phyloP scores from a whole-genome alignment of 1,140 invertebrate genomes.

The Macrostomum lignano region DNA sequence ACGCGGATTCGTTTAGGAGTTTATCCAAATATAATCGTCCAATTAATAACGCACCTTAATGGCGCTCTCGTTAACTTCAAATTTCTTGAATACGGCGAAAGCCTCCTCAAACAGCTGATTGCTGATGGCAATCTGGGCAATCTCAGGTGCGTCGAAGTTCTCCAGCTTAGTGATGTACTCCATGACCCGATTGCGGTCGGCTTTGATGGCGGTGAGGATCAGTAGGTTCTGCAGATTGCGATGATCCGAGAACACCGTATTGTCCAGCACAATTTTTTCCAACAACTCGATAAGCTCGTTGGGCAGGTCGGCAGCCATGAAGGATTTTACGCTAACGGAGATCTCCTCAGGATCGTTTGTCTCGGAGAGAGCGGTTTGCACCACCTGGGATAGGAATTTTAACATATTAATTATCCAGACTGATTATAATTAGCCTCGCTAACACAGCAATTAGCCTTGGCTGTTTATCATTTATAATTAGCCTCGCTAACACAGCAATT shows the following conservation, averaged over 20 bases:
- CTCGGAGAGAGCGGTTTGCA: slow-evolving; percentile 33
- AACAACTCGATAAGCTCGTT: slow-evolving; percentile 92
- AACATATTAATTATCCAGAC: too few species aligned
- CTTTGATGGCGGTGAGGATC: slow-evolving; percentile 69
- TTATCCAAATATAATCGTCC: too few species aligned
- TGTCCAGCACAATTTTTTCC: slow-evolving; percentile 94
- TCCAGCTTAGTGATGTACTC: slow-evolving; percentile 60
- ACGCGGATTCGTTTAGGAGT: too few species aligned
- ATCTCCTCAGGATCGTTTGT: slow-evolving; percentile 80
- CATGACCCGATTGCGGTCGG: slow-evolving; percentile 79
- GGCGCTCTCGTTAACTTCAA: slow-evolving; percentile 94
- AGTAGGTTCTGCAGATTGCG: slow-evolving; percentile 47
- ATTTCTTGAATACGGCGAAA: slow-evolving; percentile 98
- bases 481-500: too few species aligned
- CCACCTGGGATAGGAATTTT: too few species aligned
- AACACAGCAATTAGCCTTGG: too few species aligned
- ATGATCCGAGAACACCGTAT: slow-evolving; percentile 89
- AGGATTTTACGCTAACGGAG: slow-evolving; percentile 91
- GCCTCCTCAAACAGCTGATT: slow-evolving; percentile 93
- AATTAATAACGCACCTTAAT: too few species aligned
- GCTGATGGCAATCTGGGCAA: slow-evolving; percentile 93
- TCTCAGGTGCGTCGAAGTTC: slow-evolving; percentile 97
- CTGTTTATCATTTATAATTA: too few species aligned
- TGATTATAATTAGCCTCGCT: too few species aligned
- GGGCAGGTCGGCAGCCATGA: slow-evolving; percentile 94